These are phyloP conservation scores for Eristalis pertinax DNA, from an alignment of 2,888 invertebrate species.

Conservation along the genomic window DNA sequence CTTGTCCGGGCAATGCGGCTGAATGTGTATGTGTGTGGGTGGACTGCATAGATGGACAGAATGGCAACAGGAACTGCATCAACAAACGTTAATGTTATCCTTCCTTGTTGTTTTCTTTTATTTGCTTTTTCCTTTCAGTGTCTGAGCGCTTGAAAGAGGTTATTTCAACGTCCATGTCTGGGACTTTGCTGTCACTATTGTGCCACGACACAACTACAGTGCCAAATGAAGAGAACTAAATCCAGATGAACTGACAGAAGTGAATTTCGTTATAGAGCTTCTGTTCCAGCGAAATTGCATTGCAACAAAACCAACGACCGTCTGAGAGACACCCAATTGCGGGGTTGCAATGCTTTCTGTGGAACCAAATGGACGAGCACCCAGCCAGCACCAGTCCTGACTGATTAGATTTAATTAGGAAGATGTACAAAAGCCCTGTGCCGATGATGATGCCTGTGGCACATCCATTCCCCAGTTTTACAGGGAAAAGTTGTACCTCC, in stretches of 20 bases:
- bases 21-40: background rate
- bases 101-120: slow-evolving; percentile 8
- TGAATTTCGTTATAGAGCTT: slow-evolving; percentile 32
- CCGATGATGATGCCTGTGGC: background rate
- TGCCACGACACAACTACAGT: background rate
- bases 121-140: background rate
- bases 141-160: slow-evolving; percentile 3
- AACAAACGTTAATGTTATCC: slow-evolving; percentile 42
- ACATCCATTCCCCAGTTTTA: background rate
- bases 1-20: background rate
- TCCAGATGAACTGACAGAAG: slow-evolving; percentile 25
- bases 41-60: slow-evolving; percentile 5
- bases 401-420: slow-evolving; percentile 34
- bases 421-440: slow-evolving; percentile 16
- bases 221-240: slow-evolving; percentile 9
- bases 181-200: background rate
- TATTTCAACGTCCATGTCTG: background rate
- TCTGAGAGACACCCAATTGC: background rate
- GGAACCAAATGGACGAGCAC: background rate
- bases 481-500: slow-evolving; percentile 13
- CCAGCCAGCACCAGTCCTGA: background rate
- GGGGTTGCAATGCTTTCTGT: background rate
- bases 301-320: slow-evolving; percentile 3
- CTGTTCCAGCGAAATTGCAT: slow-evolving; percentile 24
- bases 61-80: slow-evolving; percentile 33